A percentile compares a stretch with the other conserved stretches of the same genome.
These are phyloP conservation scores for Plagiodera versicolora DNA, from an alignment of 2,888 invertebrate genomes.

Conservation along the genomic window DNA sequence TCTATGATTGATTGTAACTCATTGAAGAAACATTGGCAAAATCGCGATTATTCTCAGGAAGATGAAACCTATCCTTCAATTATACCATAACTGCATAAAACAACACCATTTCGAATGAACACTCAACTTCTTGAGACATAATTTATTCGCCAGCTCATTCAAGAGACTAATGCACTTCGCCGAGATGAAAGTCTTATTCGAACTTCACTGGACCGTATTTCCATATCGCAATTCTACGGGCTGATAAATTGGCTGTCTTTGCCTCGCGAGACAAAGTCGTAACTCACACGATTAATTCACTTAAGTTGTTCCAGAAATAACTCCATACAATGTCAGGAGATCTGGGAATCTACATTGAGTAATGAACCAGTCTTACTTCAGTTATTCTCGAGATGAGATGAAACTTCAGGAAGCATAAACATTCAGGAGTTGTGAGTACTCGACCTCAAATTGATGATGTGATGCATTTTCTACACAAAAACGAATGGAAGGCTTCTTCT, in stretches of 20 bases:
- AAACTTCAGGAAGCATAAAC: not conserved
- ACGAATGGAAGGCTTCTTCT: too few species aligned
- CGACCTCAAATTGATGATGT: too few species aligned
- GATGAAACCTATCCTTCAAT: too few species aligned
- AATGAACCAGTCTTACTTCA: not conserved
- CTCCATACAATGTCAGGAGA: not conserved
- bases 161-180: not conserved
- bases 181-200: not conserved
- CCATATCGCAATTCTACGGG: not conserved
- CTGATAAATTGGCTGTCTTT: conserved; percentile 1
- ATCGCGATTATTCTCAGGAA: too few species aligned
- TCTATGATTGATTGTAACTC: too few species aligned
- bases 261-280: not conserved
- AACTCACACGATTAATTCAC: conserved; percentile 1
- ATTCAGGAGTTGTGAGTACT: too few species aligned
- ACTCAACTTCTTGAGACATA: not conserved
- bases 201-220: not conserved
- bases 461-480: too few species aligned
- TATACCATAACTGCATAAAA: not conserved
- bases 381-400: not conserved
- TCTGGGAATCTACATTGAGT: not conserved
- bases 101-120: not conserved
- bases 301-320: not conserved
- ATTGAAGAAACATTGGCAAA: too few species aligned
- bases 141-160: not conserved